These are phyloP conservation scores for Helicoverpa zea DNA, from an alignment of 1,140 invertebrate genomes.

Conservation along the genomic window DNA sequence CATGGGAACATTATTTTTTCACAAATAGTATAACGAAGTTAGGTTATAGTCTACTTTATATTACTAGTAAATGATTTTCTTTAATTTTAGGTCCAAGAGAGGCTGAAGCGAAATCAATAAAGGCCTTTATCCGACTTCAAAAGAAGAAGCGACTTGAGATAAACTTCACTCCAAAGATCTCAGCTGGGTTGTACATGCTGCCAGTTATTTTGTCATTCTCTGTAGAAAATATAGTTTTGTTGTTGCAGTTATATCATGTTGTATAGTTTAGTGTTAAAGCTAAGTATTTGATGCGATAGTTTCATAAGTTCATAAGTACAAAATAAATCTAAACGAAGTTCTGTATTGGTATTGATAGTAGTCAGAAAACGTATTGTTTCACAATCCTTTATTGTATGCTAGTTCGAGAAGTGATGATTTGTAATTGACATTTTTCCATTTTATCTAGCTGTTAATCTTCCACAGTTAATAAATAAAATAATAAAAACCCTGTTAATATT, in stretches of 20 bases:
- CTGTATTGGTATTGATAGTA: too few relatives aligned
- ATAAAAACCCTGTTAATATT: too few relatives aligned
- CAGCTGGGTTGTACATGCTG: slow-evolving; percentile 24
- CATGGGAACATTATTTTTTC: not conserved
- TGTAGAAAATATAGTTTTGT: slow-evolving; percentile 21
- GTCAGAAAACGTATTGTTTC: too few relatives aligned
- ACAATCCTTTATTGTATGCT: too few relatives aligned
- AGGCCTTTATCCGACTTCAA: slow-evolving; percentile 25
- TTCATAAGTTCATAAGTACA: too few relatives aligned
- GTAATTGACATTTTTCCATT: too few relatives aligned
- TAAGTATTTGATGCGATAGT: too few relatives aligned
- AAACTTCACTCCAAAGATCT: slow-evolving; percentile 4
- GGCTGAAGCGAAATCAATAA: slow-evolving; percentile 15
- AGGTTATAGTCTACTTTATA: not conserved
- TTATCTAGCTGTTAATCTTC: too few relatives aligned
- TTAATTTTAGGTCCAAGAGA: slow-evolving; percentile 2
- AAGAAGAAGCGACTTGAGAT: slow-evolving; percentile 25
- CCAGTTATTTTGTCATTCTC: slow-evolving; percentile 9
- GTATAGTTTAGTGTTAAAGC: not conserved
- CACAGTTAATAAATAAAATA: too few relatives aligned
- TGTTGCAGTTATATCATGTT: slow-evolving; percentile 33
- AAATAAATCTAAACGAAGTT: too few relatives aligned
- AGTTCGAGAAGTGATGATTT: too few relatives aligned
- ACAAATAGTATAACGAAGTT: not conserved
- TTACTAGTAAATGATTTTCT: not conserved